These are phyloP conservation scores for Tangara arthus DNA, from an alignment of 2,797 vertebrate genomes.

Conservation along the genomic window DNA sequence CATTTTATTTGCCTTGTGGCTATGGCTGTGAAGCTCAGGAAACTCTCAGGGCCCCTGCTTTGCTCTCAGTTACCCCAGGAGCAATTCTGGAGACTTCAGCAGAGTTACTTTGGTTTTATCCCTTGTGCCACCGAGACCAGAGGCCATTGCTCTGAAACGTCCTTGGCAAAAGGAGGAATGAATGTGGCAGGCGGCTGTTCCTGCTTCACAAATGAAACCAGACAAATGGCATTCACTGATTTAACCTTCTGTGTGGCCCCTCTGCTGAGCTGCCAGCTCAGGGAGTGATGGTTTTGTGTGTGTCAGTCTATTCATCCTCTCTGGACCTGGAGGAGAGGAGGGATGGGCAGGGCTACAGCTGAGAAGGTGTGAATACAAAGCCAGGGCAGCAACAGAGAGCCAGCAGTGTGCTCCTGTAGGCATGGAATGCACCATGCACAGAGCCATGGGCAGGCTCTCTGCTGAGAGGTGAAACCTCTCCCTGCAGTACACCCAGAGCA, in stretches of 20 bases:
- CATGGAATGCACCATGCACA: rapidly evolving
- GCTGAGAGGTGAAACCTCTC: neutral
- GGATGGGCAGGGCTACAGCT: neutral
- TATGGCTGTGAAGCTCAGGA: constrained; percentile 47
- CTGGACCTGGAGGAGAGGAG: neutral
- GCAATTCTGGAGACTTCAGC: constrained; percentile 37
- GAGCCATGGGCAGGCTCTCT: neutral
- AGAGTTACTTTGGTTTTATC: constrained; percentile 36
- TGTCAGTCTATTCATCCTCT: neutral
- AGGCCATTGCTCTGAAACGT: constrained; percentile 9
- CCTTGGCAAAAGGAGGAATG: neutral
- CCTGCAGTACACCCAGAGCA: neutral
- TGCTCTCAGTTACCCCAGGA: constrained; percentile 47
- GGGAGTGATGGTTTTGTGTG: neutral
- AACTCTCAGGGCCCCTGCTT: constrained; percentile 32
- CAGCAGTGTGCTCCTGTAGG: neutral
- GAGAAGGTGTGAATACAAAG: neutral
- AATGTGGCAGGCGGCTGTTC: neutral
- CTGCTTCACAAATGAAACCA: neutral
- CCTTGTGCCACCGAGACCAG: neutral
- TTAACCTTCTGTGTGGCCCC: neutral
- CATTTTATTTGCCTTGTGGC: constrained; percentile 63
- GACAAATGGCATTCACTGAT: neutral
- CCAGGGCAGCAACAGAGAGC: neutral
- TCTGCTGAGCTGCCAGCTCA: neutral